These are phyloP conservation scores for Wasmannia auropunctata DNA, from an alignment of 1,140 invertebrate species.

Conservation along the genomic window DNA sequence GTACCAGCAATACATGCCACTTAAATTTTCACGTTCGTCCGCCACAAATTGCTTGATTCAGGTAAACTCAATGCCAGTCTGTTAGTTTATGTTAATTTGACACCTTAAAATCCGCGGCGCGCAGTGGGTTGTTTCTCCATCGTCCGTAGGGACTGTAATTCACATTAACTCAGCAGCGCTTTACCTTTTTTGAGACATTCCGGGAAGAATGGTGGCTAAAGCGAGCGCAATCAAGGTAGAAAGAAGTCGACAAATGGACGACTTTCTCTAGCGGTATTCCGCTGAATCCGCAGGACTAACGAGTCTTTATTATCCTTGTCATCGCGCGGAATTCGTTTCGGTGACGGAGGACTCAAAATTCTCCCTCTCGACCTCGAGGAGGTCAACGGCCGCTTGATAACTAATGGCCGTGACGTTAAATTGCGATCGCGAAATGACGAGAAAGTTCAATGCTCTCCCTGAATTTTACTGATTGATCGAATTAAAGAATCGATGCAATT, in stretches of 20 bases:
- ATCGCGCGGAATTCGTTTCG: constrained; percentile 49
- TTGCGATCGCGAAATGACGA: constrained; percentile 55
- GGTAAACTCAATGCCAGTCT: neutral
- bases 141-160: constrained; percentile 2
- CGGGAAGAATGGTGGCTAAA: constrained; percentile 31
- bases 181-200: neutral
- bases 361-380: neutral
- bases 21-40: neutral
- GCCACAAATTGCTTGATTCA: neutral
- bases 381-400: constrained; percentile 44
- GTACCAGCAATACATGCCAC: neutral
- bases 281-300: constrained; percentile 55
- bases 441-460: neutral
- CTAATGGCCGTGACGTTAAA: constrained; percentile 71
- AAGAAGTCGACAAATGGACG: constrained; percentile 53
- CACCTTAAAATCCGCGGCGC: neutral
- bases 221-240: constrained; percentile 51
- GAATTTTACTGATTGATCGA: neutral
- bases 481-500: neutral
- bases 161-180: constrained; percentile 20
- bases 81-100: neutral
- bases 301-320: constrained; percentile 71
- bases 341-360: neutral
- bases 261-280: constrained; percentile 33
- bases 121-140: neutral